A percentile compares a stretch with the other conserved stretches of the same genome.
These are phyloP conservation scores for Xyrauchen texanus DNA, from an alignment of 2,113 vertebrate genomes.

Conservation along the genomic window DNA sequence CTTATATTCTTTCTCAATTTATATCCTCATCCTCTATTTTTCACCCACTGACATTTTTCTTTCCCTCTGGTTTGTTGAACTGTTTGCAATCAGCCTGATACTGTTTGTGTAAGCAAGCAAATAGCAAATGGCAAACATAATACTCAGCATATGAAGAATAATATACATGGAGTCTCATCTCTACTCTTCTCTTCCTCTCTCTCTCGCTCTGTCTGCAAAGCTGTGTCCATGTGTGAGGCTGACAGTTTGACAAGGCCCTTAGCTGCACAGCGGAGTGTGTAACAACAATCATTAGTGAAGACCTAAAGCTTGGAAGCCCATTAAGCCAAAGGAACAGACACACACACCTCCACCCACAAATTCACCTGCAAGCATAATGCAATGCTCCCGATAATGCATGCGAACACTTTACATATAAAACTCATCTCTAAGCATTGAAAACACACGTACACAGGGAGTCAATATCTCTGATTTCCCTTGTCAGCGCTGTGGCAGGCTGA, in stretches of 20 bases:
- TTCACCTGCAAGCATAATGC: constrained; percentile 26
- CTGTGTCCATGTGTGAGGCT: constrained; percentile 49
- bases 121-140: not conserved
- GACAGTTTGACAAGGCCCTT: constrained; percentile 69
- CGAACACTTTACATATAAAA: constrained; percentile 49
- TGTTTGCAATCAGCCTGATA: no score
- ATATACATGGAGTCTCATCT: not conserved
- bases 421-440: constrained; percentile 73
- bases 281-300: constrained; percentile 92
- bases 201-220: not conserved
- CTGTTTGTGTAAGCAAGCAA: no score
- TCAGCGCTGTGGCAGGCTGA: constrained; percentile 84
- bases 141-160: not conserved
- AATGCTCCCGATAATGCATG: constrained; percentile 18
- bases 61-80: no score
- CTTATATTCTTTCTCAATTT: no score
- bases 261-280: constrained; percentile 74
- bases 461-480: constrained; percentile 92
- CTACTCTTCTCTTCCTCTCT: not conserved
- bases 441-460: constrained; percentile 73
- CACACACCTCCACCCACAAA: constrained; percentile 44
- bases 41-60: no score
- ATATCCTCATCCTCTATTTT: no score
- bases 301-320: constrained; percentile 81
- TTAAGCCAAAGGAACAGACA: constrained; percentile 70